Evolutionary conservation across 2,888 invertebrate genomes (phyloP).

Genomic region (Tupiocoris notatus): DNA sequence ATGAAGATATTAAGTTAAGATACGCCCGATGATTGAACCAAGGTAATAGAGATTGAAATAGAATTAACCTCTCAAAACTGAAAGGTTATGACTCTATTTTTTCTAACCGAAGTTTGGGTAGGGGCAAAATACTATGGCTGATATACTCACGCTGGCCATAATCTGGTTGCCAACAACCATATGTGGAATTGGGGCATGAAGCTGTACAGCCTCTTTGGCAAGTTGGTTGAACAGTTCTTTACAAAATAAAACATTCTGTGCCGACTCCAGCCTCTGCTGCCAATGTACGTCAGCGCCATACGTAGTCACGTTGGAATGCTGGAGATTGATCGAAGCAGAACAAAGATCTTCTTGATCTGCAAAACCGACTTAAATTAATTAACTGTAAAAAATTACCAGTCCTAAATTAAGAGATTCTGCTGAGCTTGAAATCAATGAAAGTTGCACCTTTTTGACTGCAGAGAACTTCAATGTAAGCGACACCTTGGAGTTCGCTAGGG

Average conservation of each 20-base stretch:
- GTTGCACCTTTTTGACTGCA: slow-evolving; percentile 80
- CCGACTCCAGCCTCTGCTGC: slow-evolving; percentile 95
- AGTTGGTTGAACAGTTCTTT: slow-evolving; percentile 93
- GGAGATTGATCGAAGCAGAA: slow-evolving; percentile 75
- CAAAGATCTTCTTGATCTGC: slow-evolving; percentile 86
- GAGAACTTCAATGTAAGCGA: slow-evolving; percentile 92
- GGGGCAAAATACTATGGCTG: not conserved
- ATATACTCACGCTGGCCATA: slow-evolving; percentile 75
- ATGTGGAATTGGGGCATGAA: slow-evolving; percentile 90
- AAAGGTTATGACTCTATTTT: too few species aligned
- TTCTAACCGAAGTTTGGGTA: too few species aligned
- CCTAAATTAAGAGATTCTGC: too few species aligned
- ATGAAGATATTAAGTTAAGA: too few species aligned
- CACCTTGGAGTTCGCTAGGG: slow-evolving; percentile 91
- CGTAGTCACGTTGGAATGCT: slow-evolving; percentile 73
- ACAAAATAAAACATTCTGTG: slow-evolving; percentile 95
- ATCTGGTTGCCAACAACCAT: slow-evolving; percentile 97
- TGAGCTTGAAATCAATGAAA: too few species aligned
- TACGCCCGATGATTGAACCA: too few species aligned
- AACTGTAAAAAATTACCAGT: too few species aligned
- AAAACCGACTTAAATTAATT: slow-evolving; percentile 44
- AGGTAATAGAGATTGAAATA: too few species aligned
- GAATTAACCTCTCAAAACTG: too few species aligned
- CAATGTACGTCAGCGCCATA: slow-evolving; percentile 79
- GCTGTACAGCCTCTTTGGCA: slow-evolving; percentile 90